Evolutionary conservation across 2,113 vertebrate genomes (phyloP).

Genomic region (Sprattus sprattus): DNA sequence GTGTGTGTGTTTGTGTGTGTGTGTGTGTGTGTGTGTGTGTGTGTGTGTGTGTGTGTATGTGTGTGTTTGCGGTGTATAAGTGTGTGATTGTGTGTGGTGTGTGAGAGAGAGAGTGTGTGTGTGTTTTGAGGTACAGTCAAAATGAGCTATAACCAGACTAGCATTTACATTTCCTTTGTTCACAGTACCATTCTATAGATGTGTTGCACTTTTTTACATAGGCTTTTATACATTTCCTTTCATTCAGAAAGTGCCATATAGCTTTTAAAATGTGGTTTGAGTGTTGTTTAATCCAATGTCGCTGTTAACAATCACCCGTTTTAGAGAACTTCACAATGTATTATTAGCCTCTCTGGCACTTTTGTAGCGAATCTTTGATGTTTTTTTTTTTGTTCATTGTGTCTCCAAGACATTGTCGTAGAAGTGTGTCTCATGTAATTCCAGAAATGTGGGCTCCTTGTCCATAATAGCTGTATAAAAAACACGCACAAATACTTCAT

Average conservation of each 20-base stretch:
- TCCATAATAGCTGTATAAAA: background rate
- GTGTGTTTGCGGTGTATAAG: background rate
- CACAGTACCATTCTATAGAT: constrained; percentile 44
- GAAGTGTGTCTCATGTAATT: background rate
- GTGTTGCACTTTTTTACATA: constrained; percentile 55
- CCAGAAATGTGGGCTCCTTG: background rate
- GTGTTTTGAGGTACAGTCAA: constrained; percentile 40
- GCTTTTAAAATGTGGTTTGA: constrained; percentile 56
- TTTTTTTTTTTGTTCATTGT: background rate
- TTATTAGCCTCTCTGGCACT: constrained; percentile 53
- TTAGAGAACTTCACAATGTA: constrained; percentile 50
- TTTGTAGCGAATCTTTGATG: constrained; percentile 57
- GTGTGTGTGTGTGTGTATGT: too few relatives aligned
- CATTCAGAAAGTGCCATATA: constrained; percentile 63
- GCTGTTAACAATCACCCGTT: constrained; percentile 66
- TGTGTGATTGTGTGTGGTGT: constrained; percentile 4
- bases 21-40: background rate
- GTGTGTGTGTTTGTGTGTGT: constrained; percentile 9
- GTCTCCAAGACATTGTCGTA: background rate
- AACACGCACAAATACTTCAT: background rate
- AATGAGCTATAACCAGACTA: constrained; percentile 54
- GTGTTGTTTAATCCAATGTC: constrained; percentile 59
- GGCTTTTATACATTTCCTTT: constrained; percentile 61
- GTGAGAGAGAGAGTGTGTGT: background rate
- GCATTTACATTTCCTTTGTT: constrained; percentile 64